Evolutionary conservation across 2,113 vertebrate species (phyloP), one percentile per base, ranked within the genome.

Genomic region (Cavia porcellus): DNA sequence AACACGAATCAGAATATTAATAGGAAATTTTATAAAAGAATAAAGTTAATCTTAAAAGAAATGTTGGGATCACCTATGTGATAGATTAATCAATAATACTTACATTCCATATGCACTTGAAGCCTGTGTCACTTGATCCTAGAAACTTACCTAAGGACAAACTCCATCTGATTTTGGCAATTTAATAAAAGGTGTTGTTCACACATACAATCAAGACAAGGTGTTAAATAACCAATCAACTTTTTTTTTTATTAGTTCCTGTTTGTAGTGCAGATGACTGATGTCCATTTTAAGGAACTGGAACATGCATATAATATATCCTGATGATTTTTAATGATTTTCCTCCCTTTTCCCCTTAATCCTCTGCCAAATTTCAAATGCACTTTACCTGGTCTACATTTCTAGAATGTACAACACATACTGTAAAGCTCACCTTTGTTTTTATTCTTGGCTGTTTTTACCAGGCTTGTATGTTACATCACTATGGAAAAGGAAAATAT

Each of bases 11-110:
- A 83, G 11, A 10, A 9, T 28, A 80, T 47, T 55, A 70, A 87
- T 22, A 52, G 38, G 1, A 52, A 47, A 57, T 25, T 83, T 59
- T 89, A 28, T 57, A 81, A 61, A 80, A 32, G n/a, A 64, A 62
- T 79, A 32, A 52, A 81, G 55, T n/a, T 45, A 87, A 50, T 77
- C n/a, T 68, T 75, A 82, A 79, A 6, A 55, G 70, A 72, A 89
- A 86, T 42, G 7, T 2, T 38, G 24, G 59, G 35, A 2, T 3
- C 35, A 38, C 11, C 74, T 50, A 17, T 22, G 28, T 24, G 5
- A 94, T 59, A 93, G 13, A 61, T n/a, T 24, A 14, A 59, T 85
- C 81, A 95, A 55, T 64, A 66, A 9, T 93, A 86, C 93, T 62
- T 57, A 17, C 13, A 79, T 61, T 47, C 35, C 75, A 84, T 4